Evolutionary conservation across 2,797 vertebrate species (phyloP).

Genomic region (Cyclura pinguis): DNA sequence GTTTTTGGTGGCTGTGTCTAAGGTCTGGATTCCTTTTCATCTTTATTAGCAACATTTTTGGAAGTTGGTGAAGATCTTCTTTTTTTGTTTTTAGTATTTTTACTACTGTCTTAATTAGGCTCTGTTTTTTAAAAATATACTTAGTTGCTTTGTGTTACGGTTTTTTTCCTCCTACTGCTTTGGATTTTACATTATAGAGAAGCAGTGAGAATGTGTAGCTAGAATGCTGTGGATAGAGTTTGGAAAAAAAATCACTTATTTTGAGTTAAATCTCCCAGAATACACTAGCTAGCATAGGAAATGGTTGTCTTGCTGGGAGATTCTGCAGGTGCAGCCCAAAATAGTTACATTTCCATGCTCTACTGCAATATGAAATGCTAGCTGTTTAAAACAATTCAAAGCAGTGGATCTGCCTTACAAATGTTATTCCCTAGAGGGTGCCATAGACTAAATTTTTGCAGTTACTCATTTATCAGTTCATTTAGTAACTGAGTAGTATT

Average conservation of each 20-base stretch:
- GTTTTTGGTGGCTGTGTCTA: too few relatives aligned
- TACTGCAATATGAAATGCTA: background rate
- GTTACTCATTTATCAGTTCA: background rate
- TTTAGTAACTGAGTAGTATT: background rate
- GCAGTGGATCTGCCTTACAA: constrained; percentile 49
- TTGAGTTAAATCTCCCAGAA: background rate
- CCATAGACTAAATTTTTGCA: constrained; percentile 61
- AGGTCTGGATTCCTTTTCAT: too few relatives aligned
- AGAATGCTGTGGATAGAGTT: background rate
- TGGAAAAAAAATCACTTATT: background rate
- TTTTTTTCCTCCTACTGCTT: too few relatives aligned
- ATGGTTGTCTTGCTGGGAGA: too few relatives aligned
- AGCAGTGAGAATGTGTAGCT: too few relatives aligned
- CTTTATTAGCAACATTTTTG: too few relatives aligned
- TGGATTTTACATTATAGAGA: too few relatives aligned
- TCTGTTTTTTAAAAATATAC: background rate
- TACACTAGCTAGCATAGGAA: background rate
- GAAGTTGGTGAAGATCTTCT: too few relatives aligned
- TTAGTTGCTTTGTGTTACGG: background rate
- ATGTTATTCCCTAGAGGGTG: constrained; percentile 79
- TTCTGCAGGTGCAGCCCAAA: background rate
- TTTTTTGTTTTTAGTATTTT: too few relatives aligned
- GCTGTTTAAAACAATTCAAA: background rate
- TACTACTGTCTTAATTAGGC: background rate
- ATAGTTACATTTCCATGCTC: background rate